Percentiles rank a stretch among this genome's conserved stretches.
These are phyloP conservation scores for Lomographa bimaculata DNA, from an alignment of 2,888 invertebrate genomes.

Conservation along the genomic window DNA sequence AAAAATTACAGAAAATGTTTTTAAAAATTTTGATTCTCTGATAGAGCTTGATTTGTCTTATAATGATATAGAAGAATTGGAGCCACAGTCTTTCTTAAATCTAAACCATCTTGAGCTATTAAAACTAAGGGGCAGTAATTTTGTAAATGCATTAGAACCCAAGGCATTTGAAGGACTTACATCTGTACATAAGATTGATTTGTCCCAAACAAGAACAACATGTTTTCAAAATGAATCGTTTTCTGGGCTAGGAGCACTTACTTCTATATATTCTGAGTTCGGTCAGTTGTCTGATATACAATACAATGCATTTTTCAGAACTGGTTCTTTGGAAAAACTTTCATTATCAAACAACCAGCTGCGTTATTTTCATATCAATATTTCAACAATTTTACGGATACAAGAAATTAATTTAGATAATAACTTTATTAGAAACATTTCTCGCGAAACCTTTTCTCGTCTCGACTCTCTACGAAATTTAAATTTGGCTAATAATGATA, in stretches of 20 bases:
- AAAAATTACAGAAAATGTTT: conserved; percentile 12
- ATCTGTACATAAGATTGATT: conserved; percentile 20
- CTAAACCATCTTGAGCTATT: conserved; percentile 14
- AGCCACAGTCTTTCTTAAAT: conserved; percentile 14
- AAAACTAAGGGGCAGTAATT: conserved; percentile 10
- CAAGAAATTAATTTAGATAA: conserved; percentile 31
- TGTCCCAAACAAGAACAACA: conserved; percentile 18
- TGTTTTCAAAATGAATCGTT: conserved; percentile 27
- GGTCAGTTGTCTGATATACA: conserved; percentile 27
- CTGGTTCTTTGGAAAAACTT: conserved; percentile 25
- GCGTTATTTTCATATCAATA: conserved; percentile 26
- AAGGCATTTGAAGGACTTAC: conserved; percentile 20
- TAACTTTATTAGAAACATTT: conserved; percentile 27
- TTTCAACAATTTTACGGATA: conserved; percentile 22
- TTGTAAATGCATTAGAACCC: conserved; percentile 20
- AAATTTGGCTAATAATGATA: conserved; percentile 28
- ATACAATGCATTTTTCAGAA: conserved; percentile 26
- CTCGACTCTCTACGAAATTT: conserved; percentile 24
- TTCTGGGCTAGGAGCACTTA: conserved; percentile 17
- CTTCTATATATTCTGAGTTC: conserved; percentile 25
- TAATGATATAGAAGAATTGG: conserved; percentile 20
- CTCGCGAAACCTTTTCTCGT: conserved; percentile 25
- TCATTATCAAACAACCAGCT: conserved; percentile 32
- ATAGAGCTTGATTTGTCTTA: conserved; percentile 21
- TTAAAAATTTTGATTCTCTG: conserved; percentile 14